These are phyloP conservation scores for Andrena dorsata DNA, from an alignment of 2,888 invertebrate species.

Conservation along the genomic window DNA sequence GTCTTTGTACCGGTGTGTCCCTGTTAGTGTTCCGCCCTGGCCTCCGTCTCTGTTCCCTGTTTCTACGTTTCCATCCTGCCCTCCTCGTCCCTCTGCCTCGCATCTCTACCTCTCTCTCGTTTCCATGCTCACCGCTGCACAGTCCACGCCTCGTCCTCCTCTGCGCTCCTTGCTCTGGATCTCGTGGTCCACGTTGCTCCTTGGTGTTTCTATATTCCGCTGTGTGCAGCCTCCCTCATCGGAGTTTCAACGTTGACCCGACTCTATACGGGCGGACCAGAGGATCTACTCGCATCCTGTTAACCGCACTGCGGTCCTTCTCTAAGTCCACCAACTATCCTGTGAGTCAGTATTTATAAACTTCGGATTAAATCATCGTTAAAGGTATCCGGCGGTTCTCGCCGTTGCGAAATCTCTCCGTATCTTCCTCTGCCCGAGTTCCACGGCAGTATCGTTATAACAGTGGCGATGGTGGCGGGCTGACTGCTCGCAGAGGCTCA, in stretches of 20 bases:
- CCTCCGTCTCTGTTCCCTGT: slow-evolving; percentile 24
- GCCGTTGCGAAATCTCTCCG: not conserved
- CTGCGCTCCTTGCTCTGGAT: not conserved
- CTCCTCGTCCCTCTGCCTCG: slow-evolving; percentile 21
- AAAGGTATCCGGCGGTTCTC: slow-evolving; percentile 34
- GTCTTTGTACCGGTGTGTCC: slow-evolving; percentile 82
- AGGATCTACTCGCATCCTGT: slow-evolving; percentile 75
- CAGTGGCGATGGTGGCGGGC: not conserved
- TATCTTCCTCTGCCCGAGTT: not conserved
- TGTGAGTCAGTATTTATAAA: slow-evolving; percentile 76
- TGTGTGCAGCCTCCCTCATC: slow-evolving; percentile 14
- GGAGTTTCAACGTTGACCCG: slow-evolving; percentile 66
- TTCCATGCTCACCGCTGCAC: not conserved
- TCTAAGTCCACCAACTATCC: slow-evolving; percentile 62
- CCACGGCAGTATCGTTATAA: not conserved
- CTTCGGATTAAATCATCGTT: slow-evolving; percentile 74
- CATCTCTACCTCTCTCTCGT: slow-evolving; percentile 14
- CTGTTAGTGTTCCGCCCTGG: slow-evolving; percentile 70
- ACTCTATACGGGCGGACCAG: slow-evolving; percentile 24
- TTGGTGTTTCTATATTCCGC: slow-evolving; percentile 25
- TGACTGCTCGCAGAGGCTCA: not conserved
- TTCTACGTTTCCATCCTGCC: slow-evolving; percentile 37
- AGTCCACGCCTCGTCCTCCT: slow-evolving; percentile 14
- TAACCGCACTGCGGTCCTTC: slow-evolving; percentile 80
- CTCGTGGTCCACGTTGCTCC: not conserved